Conservation (phyloP, 2,888 invertebrate species). For the Eupsilia transversa region DNA sequence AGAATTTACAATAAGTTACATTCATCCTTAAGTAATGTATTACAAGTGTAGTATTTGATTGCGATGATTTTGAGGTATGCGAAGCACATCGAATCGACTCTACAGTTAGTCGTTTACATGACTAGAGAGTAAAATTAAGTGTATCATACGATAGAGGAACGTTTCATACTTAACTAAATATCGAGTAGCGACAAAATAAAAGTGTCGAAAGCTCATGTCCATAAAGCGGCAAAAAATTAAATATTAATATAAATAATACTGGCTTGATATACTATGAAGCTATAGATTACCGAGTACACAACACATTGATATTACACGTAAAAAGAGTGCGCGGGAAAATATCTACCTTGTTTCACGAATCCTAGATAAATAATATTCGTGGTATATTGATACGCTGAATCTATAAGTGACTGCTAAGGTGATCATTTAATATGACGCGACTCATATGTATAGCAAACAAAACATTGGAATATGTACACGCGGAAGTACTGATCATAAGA, state of each 20-base stretch:
- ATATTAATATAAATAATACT: constrained; percentile 57
- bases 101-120: constrained; percentile 54
- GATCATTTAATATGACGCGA: constrained; percentile 14
- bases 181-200: constrained; percentile 21
- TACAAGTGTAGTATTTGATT: constrained; percentile 36
- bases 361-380: constrained; percentile 14
- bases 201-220: neutral
- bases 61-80: constrained; percentile 33
- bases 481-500: constrained; percentile 7
- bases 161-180: constrained; percentile 45
- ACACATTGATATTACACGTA: constrained; percentile 5
- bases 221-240: constrained; percentile 22
- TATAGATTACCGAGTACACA: constrained; percentile 16
- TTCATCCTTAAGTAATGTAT: constrained; percentile 43
- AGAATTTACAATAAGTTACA: constrained; percentile 41
- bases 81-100: constrained; percentile 37
- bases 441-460: constrained; percentile 7
- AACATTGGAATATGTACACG: constrained; percentile 1
- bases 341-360: constrained; percentile 6
- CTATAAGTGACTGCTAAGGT: constrained; percentile 27
- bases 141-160: constrained; percentile 46
- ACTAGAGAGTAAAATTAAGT: constrained; percentile 62
- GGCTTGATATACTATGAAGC: constrained; percentile 33
- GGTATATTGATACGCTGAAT: constrained; percentile 17
- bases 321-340: constrained; percentile 18